Base-by-base conservation (phyloP, 2,888 invertebrate genomes). In the Eugnorisma glareosa region DNA sequence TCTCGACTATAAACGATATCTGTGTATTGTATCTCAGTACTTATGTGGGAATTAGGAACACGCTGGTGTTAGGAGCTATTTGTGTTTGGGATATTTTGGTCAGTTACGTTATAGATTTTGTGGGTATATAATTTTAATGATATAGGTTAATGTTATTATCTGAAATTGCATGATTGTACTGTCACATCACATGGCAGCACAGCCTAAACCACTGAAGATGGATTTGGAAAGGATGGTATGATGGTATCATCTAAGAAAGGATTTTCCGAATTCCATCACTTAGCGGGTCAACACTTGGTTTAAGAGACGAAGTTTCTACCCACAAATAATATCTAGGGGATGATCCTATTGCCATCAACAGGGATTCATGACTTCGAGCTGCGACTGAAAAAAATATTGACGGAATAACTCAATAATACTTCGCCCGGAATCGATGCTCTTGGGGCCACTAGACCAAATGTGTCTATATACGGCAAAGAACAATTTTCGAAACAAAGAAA, bases 1-100 rank as follows among this genome's bases (percentile, higher is more conserved):
- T 94, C 94, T 91, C 86, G 86, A 68, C 90, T 89, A 91, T 93
- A 93, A 88, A 90, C 86, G 79, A 79, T 94, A 93, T 93, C 93
- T 86, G 79, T 87, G 75, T 90, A 89, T 90, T 91, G 83, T 82
- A 86, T 87, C 83, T 79, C 64, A 68, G 64, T 64, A 70, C 83
- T 66, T 75, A 75, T 81, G 69, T 54, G 45, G 59, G 59, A 74
- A 77, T 79, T 78, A 83, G 73, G 54, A 74, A 70, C 54, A n/a
- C 51, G 24, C 31, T 48, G 67, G 31, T 37, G 13, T 63, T 37
- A 68, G 72, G 37, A 37, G 21, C 37, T 69, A 64, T 75, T 72
- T 70, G 54, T 76, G 54, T 67, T 80, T 28, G 1, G 43, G n/a
- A 31, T 67, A 6, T 67, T 40, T 78, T 43, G n/a, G 37, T 24